These are phyloP conservation scores for Octonoba sinensis DNA, from an alignment of 2,888 invertebrate genomes.

Conservation along the genomic window DNA sequence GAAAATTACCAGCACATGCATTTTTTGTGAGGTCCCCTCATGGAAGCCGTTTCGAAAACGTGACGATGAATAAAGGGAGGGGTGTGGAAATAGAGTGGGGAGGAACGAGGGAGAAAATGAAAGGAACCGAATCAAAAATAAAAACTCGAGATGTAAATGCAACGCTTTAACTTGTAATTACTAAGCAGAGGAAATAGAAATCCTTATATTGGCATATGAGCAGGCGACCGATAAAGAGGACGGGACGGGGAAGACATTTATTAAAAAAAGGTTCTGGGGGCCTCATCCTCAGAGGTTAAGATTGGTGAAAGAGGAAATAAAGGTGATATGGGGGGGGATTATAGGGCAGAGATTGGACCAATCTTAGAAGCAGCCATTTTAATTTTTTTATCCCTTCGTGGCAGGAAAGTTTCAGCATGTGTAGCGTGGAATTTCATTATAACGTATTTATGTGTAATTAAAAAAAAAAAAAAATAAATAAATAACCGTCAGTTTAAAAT, in stretches of 20 bases:
- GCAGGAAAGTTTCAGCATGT: not conserved
- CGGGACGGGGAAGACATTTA: not conserved
- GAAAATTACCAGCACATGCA: not conserved
- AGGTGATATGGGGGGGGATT: constrained; percentile 11
- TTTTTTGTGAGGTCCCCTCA: constrained; percentile 22
- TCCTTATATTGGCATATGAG: constrained; percentile 49
- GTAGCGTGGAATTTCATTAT: no score
- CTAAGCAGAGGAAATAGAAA: constrained; percentile 55
- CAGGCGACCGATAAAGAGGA: constrained; percentile 10
- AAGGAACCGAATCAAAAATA: constrained; percentile 9
- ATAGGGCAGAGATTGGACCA: constrained; percentile 29
- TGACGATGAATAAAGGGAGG: not conserved
- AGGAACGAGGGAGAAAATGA: constrained; percentile 17
- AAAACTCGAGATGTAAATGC: constrained; percentile 39
- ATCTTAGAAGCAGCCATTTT: constrained; percentile 27
- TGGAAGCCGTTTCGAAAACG: not conserved
- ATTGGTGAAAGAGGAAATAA: constrained; percentile 32
- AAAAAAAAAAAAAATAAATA: no score
- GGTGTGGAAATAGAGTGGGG: not conserved
- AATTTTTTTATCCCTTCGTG: constrained; percentile 34
- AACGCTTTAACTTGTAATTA: constrained; percentile 54
- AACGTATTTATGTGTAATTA: no score
- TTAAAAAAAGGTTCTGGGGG: not conserved
- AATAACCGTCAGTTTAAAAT: no score
- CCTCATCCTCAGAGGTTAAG: constrained; percentile 2